These are phyloP conservation scores for Falco biarmicus DNA, from an alignment of 2,797 vertebrate species.

Conservation along the genomic window DNA sequence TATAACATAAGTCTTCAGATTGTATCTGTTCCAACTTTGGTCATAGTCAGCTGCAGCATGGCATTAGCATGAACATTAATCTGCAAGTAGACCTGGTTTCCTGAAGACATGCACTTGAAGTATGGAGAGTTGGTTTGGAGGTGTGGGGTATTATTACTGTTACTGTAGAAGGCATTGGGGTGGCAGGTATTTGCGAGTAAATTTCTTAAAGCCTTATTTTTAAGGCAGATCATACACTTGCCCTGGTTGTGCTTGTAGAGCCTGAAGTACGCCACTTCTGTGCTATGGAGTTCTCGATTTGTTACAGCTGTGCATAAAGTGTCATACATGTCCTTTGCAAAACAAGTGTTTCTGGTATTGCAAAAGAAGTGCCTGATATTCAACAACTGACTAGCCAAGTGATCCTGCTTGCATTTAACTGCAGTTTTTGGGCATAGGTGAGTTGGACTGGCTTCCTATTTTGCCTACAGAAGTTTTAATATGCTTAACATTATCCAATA, in stretches of 20 bases:
- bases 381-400: not conserved
- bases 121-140: not conserved
- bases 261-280: not conserved
- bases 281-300: not conserved
- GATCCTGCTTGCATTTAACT: conserved; percentile 1
- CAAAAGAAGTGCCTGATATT: not conserved
- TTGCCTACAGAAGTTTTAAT: conserved; percentile 80
- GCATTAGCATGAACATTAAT: not conserved
- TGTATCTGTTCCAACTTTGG: not conserved
- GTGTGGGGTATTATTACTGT: not conserved
- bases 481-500: conserved; percentile 79
- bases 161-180: not conserved
- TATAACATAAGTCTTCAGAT: not conserved
- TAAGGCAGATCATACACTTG: not conserved
- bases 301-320: not conserved
- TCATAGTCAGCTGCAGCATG: not conserved
- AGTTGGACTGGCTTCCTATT: conserved; percentile 47
- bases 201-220: not conserved
- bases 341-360: not conserved
- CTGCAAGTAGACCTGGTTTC: not conserved
- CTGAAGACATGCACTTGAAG: not conserved
- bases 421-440: conserved; percentile 2
- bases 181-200: not conserved
- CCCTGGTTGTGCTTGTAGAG: not conserved
- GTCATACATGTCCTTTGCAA: not conserved